phyloP scores from a whole-genome alignment of 92 coral and sea anemone species.

The Chrysogorgia sp. region DNA sequence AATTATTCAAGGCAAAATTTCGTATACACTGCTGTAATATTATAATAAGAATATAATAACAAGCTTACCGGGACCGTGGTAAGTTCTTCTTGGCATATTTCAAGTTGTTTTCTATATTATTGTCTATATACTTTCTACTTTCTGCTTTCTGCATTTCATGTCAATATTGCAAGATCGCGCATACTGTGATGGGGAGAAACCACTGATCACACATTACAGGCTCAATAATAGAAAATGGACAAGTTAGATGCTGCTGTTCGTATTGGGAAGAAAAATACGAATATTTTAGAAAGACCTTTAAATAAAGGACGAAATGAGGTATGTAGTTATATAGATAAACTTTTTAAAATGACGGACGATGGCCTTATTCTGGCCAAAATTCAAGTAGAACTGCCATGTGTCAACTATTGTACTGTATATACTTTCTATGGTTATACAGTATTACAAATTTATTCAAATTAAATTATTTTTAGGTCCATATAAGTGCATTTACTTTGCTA shows the following conservation, averaged over 20 bases:
- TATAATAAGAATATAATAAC: too few species aligned
- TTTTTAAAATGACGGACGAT: neutral
- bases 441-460: neutral
- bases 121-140: too few species aligned
- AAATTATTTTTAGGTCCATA: conserved; percentile 69
- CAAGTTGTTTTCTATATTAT: neutral
- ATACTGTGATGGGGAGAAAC: neutral
- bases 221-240: conserved; percentile 16
- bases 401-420: too few species aligned
- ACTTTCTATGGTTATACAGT: neutral
- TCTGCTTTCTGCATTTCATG: neutral
- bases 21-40: too few species aligned
- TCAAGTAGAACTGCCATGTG: too few species aligned
- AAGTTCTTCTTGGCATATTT: too few species aligned
- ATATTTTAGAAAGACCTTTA: conserved; percentile 92
- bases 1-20: too few species aligned
- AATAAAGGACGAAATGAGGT: conserved; percentile 98
- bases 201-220: neutral
- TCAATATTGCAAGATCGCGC: neutral
- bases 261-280: conserved; percentile 47
- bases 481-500: conserved; percentile 85
- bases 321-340: neutral
- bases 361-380: too few species aligned
- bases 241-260: conserved; percentile 27
- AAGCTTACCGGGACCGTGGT: too few species aligned